Evolutionary conservation across 2,888 invertebrate genomes (phyloP), one percentile per base, ranked within the genome.

Genomic region (Platynereis dumerilii): DNA sequence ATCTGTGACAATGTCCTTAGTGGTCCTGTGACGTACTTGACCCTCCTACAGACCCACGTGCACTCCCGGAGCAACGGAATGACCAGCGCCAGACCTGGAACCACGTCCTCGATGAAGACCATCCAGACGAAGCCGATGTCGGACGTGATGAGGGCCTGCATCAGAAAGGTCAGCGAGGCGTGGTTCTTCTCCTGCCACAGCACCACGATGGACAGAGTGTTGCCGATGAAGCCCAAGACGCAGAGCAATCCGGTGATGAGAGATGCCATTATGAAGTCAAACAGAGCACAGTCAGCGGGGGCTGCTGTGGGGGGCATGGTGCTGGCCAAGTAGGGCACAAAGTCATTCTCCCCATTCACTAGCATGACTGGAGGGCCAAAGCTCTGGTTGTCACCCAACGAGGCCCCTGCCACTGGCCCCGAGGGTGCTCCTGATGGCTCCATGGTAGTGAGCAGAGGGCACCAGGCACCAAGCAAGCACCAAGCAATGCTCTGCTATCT

Each of bases 61-160:
- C 68, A 70, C 28, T 61, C 48, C 15, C 53, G 27, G 15, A 70
- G 58, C n/a, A 66, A 1, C 1, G 60, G 58, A 1, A 66, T 22
- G 27, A 69, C 39, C 22, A 63, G 64, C 1, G 54, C 66, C 34
- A 70, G 60, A 0, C 58, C 58, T n/a, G 70, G 70, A 2, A 70
- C n/a, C 7, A 52, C 44, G 34, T 70, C 66, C 20, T 58, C 64
- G 2, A 70, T 59, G 60, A 66, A 70, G n/a, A 70, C 34, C 64
- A 70, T 66, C 70, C 70, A 70, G 7, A 68, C 27, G 17, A 66
- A 56, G 29, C 53, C 60, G 2, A 66, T 55, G 58, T 70, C 68
- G 7, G 69, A 65, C 15, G 63, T 52, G 34, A 65, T 12, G 17
- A 60, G 42, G 15, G 65, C 65, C 29, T 68, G 60, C 15, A 69